Percentiles rank a stretch among this genome's conserved stretches.
Conservation (phyloP, 2,797 vertebrate genomes). For the Ceryle rudis region DNA sequence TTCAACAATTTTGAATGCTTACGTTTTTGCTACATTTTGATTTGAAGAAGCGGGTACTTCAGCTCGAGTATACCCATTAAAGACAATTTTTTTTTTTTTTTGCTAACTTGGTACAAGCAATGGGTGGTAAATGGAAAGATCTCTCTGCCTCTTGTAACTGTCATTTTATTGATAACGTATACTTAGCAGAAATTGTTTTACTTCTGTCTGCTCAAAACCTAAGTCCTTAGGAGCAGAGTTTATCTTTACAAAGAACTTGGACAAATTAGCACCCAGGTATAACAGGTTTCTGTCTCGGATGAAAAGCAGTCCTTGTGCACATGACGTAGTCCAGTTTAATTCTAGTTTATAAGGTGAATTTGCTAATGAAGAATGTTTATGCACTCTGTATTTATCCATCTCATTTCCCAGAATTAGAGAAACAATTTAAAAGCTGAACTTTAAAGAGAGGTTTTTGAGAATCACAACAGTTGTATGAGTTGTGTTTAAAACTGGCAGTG, state of each 20-base stretch:
- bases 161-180: neutral
- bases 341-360: neutral
- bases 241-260: neutral
- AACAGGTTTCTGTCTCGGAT: neutral
- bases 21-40: neutral
- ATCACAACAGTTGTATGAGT: rapidly evolving
- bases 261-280: neutral
- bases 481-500: neutral
- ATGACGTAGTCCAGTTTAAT: neutral
- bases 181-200: neutral
- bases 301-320: neutral
- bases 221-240: neutral
- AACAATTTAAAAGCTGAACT: neutral
- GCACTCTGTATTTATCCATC: rapidly evolving
- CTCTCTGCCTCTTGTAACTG: neutral
- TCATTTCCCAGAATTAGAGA: neutral
- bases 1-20: neutral
- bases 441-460: neutral
- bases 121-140: neutral
- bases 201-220: neutral
- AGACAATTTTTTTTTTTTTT: neutral
- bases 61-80: neutral
- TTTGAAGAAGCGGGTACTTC: neutral
- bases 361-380: neutral
- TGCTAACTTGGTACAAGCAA: neutral